A percentile compares a stretch with the other conserved stretches of the same genome.
Conservation (phyloP, 2,888 invertebrate species). For the Dynastes maya region DNA sequence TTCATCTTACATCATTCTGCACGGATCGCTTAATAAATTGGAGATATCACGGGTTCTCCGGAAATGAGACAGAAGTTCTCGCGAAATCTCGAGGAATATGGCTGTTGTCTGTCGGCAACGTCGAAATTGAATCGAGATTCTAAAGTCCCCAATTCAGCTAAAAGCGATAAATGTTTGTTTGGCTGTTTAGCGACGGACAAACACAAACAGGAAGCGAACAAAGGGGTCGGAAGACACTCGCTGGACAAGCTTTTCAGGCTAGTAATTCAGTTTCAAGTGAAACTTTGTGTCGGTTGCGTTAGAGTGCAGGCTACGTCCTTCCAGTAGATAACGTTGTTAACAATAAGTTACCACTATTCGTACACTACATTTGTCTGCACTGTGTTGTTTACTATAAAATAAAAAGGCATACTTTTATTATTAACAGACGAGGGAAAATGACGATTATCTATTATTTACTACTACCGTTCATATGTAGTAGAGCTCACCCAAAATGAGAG, state of each 20-base stretch:
- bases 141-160: slow-evolving; percentile 1
- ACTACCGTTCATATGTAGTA: too few relatives aligned
- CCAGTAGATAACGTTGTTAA: too few relatives aligned
- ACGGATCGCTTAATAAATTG: slow-evolving; percentile 5
- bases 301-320: background rate
- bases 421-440: too few relatives aligned
- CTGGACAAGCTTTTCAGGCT: slow-evolving; percentile 19
- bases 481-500: too few relatives aligned
- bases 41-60: background rate
- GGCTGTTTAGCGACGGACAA: slow-evolving; percentile 1
- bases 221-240: slow-evolving; percentile 14
- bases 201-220: slow-evolving; percentile 7
- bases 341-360: too few relatives aligned
- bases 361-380: too few relatives aligned
- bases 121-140: background rate
- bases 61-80: background rate
- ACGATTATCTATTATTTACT: too few relatives aligned
- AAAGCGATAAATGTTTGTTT: slow-evolving; percentile 3
- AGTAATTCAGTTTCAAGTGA: slow-evolving; percentile 16
- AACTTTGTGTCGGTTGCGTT: slow-evolving; percentile 2
- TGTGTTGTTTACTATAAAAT: too few relatives aligned
- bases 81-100: background rate
- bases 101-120: background rate
- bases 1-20: too few relatives aligned
- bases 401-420: too few relatives aligned